Conservation (phyloP, 2,888 invertebrate species). For the Lathronympha strigana region DNA sequence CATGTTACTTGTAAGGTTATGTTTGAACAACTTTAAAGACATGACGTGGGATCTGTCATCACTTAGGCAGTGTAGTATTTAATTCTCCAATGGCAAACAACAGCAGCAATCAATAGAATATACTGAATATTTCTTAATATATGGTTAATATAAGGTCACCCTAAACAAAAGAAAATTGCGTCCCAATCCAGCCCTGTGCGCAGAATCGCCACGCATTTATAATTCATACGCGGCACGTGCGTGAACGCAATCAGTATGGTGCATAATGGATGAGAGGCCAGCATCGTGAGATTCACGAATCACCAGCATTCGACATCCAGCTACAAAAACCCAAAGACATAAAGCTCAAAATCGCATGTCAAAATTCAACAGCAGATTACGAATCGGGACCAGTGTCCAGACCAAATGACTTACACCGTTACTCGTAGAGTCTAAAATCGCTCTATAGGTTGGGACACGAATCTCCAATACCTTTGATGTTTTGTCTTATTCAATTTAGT, state of each 20-base stretch:
- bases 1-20: neutral
- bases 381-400: neutral
- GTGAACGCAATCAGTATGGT: constrained; percentile 42
- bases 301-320: constrained; percentile 4
- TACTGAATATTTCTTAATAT: no score
- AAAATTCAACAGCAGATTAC: neutral
- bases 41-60: neutral
- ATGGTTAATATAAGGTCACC: neutral
- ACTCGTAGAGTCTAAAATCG: constrained; percentile 16
- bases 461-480: constrained; percentile 24
- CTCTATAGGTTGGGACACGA: neutral
- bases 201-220: constrained; percentile 40
- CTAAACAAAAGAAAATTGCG: constrained; percentile 1
- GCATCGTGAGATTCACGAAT: constrained; percentile 39
- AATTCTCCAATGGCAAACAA: no score
- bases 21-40: neutral
- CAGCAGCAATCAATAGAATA: no score
- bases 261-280: constrained; percentile 40
- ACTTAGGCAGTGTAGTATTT: no score
- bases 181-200: constrained; percentile 29
- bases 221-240: constrained; percentile 36
- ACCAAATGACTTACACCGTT: neutral
- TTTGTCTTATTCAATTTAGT: constrained; percentile 22
- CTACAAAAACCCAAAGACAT: constrained; percentile 5
- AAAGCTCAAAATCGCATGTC: constrained; percentile 4